Base-by-base conservation (phyloP, 1,140 invertebrate species). In the Ceratina japonica region DNA sequence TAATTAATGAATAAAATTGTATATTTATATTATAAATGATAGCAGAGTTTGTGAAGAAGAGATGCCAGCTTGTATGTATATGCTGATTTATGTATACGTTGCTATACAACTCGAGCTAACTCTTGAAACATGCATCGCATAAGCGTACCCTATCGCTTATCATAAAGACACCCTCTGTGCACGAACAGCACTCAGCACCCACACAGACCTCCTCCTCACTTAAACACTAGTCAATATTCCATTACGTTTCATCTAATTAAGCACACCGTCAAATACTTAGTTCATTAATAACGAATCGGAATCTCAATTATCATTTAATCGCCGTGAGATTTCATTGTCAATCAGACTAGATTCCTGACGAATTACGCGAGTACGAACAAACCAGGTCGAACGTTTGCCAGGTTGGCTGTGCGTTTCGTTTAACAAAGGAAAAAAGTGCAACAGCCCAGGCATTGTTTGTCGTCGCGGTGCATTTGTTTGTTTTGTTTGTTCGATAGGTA, bases 71-170 rank as follows among this genome's bases (percentile, higher is more conserved):
- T n/a, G 66, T 31, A 31, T 16, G 51, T 31, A 27, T 27, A 52
- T 31, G 27, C 24, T 69, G 22, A 54, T 69, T 27, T 69, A 52
- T 69, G 66, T 7, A n/a, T n/a, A 15, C 66, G 13, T 31, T 52
- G 18, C 10, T 69, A 12, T 54, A 69, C n/a, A 69, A 54, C 49
- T 2, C 0, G 44, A 52, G 65, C 22, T 54, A 31, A n/a, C 51
- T 51, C 51, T 69, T 69, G 51, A 54, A 54, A 69, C 49, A 31
- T 31, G 27, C 27, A 31, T 5, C 66, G 3, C 15, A 49, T 49
- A 49, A 20, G 22, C 49, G 5, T 0, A 2, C 22, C 13, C 16
- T 68, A 68, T 68, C 49, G 44, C 49, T 68, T 68, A 68, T 68
- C 65, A 68, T 52, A 51, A 68, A 49, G 20, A 49, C 51, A 15